Percentiles rank a stretch among this genome's conserved stretches.
Evolutionary conservation across 2,113 vertebrate genomes (phyloP).

Genomic region (Dipodomys stephensi): DNA sequence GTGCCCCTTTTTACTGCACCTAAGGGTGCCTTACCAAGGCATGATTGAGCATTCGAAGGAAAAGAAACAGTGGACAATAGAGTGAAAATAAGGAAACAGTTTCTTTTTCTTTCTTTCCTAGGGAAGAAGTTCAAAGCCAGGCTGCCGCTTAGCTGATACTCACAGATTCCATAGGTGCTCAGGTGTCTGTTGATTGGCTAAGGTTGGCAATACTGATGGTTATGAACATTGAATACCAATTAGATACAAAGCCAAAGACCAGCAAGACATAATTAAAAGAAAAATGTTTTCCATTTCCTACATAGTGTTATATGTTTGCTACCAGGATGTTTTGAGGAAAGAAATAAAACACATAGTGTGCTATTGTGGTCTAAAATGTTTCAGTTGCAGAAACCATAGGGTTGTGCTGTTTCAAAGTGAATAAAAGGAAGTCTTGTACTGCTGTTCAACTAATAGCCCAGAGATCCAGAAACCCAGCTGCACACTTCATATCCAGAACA

Average conservation of each 20-base stretch:
- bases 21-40: not conserved
- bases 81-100: not conserved
- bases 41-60: not conserved
- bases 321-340: not conserved
- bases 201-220: not conserved
- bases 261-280: not conserved
- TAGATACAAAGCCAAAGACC: not conserved
- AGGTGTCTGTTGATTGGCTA: not conserved
- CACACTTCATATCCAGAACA: not conserved
- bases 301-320: not conserved
- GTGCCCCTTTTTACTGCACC: not conserved
- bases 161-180: not conserved
- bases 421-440: not conserved
- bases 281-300: not conserved
- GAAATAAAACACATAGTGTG: not conserved
- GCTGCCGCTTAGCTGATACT: not conserved
- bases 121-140: not conserved
- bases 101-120: slow-evolving; percentile 5
- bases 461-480: not conserved
- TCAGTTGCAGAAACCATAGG: not conserved
- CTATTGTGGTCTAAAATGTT: not conserved
- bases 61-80: not conserved
- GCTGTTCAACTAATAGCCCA: not conserved
- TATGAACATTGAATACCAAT: not conserved
- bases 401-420: not conserved